Base-by-base conservation (phyloP, 2,797 vertebrate genomes). In the Dermochelys coriacea region DNA sequence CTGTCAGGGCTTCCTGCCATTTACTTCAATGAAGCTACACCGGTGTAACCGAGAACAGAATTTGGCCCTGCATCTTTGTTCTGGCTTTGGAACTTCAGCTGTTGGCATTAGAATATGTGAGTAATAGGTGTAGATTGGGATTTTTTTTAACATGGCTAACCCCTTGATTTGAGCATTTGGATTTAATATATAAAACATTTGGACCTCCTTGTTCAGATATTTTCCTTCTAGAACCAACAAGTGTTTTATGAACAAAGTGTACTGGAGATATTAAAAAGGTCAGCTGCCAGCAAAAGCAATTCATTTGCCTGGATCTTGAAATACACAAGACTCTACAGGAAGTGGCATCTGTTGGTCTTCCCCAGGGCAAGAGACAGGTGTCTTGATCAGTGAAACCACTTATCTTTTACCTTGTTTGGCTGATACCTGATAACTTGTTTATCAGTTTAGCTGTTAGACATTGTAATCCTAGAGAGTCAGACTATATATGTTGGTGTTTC, bases 271-370 rank as follows among this genome's bases (percentile, higher is more conserved):
- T 93, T 87, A 94, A 57, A n/a, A 59, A 90, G 85, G 94, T 94
- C 94, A 90, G 74, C 57, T 96, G 84, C 80, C 80, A 97, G 93
- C 83, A 90, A 95, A 86, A 95, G 74, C 64, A 57, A 49, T 89
- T 95, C 52, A 25, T 90, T 92, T 95, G 78, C 92, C 83, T 96
- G 77, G 68, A 78, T 51, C 91, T 93, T 95, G 89, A 94, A 96
- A 93, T 71, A 8, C 15, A 93, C 80, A 1, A 23, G 81, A 81
- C 88, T 87, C 93, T 93, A 84, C 52, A 91, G 94, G 96, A 97
- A 97, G 80, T 88, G 93, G 94, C 97, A 98, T 88, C 96, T 97
- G 95, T 94, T 97, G 1, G 91, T 88, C 45, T 57, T 97, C 96
- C 88, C 87, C 19, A 89, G 93, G 83, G 93, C 74, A 87, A 47